Conservation (phyloP, 2,113 vertebrate species). For the Gambusia holbrooki region DNA sequence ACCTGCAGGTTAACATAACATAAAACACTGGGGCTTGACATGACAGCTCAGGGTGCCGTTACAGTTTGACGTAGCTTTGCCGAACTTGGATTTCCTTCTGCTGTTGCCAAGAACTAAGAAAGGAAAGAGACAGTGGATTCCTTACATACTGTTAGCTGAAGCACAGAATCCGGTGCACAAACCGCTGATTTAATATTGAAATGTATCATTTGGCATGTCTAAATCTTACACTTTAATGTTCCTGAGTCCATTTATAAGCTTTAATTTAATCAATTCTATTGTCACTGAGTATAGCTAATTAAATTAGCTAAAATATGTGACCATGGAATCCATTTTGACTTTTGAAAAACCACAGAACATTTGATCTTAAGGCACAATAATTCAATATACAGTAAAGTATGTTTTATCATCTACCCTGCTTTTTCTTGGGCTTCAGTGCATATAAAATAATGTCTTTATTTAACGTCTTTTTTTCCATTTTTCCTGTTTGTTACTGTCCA, state of each 20-base stretch:
- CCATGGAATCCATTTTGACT: neutral
- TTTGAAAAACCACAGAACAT: neutral
- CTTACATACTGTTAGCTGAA: slow-evolving; percentile 34
- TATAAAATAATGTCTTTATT: neutral
- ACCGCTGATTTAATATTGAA: neutral
- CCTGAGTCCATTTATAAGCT: neutral
- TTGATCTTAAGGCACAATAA: neutral
- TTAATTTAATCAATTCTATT: slow-evolving; percentile 1
- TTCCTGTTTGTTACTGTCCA: neutral
- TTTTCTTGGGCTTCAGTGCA: neutral
- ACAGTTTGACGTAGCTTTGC: slow-evolving; percentile 49
- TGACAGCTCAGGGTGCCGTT: slow-evolving; percentile 36
- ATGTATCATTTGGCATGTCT: neutral
- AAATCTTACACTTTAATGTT: neutral
- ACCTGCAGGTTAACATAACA: slow-evolving; percentile 41
- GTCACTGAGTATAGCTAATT: neutral
- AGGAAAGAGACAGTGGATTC: slow-evolving; percentile 34
- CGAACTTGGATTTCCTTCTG: slow-evolving; percentile 34
- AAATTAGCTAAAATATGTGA: neutral
- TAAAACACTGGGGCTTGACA: slow-evolving; percentile 37
- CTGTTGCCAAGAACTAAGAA: slow-evolving; percentile 57
- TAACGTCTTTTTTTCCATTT: neutral
- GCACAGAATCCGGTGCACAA: neutral
- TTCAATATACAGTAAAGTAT: neutral
- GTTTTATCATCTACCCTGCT: neutral